phyloP scores from a whole-genome alignment of 1,140 invertebrate genomes.

The Temnothorax longispinosus region DNA sequence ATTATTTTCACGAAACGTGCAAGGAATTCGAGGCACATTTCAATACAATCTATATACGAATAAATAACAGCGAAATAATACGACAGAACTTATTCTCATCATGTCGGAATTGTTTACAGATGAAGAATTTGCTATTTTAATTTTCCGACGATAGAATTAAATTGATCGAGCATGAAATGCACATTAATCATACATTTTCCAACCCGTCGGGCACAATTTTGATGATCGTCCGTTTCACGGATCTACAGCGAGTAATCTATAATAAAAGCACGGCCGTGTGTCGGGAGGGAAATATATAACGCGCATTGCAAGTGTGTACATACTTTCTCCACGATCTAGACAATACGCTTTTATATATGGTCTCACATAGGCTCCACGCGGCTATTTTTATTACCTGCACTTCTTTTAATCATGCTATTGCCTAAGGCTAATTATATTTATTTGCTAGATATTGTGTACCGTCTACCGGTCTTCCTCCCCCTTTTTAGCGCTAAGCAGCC shows the following conservation, averaged over 20 bases:
- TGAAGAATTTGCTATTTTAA: not conserved
- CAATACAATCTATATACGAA: not conserved
- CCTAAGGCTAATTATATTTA: conserved; percentile 54
- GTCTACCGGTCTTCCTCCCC: conserved; percentile 32
- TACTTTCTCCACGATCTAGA: conserved; percentile 55
- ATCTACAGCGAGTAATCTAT: conserved; percentile 57
- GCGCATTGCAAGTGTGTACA: not conserved
- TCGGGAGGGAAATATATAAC: conserved; percentile 31
- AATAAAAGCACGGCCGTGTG: conserved; percentile 32
- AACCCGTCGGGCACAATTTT: conserved; percentile 16
- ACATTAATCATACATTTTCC: not conserved
- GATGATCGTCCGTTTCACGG: conserved; percentile 55
- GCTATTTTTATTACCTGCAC: conserved; percentile 49
- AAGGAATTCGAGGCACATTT: not conserved
- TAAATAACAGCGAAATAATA: not conserved
- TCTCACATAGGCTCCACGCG: conserved; percentile 53
- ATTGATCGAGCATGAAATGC: conserved; percentile 42
- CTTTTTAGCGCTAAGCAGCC: conserved; percentile 22
- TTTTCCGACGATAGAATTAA: conserved; percentile 15
- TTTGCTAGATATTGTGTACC: conserved; percentile 47
- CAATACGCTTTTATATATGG: conserved; percentile 26
- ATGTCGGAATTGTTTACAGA: conserved; percentile 19
- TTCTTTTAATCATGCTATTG: conserved; percentile 47
- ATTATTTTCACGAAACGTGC: conserved; percentile 11
- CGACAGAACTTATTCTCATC: not conserved